Evolutionary conservation across 2,888 invertebrate genomes (phyloP), one percentile per base, ranked within the genome.

Genomic region (Limnephilus auricula): DNA sequence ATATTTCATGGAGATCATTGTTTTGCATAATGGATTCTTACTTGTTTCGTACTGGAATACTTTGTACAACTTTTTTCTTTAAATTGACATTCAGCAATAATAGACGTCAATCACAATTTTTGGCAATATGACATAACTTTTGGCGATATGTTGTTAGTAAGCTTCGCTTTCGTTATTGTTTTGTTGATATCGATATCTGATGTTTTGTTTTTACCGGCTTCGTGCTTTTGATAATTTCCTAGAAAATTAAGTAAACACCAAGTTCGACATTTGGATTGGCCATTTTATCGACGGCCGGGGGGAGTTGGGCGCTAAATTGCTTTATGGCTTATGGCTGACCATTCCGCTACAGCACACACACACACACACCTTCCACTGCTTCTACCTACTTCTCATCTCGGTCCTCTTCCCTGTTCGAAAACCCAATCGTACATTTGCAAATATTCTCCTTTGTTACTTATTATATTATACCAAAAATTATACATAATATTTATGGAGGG

Each of bases 251-350:
- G 84, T 80, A 80, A 82, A 50, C 87, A 50, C n/a, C 32, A 40
- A 92, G 80, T 92, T 88, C 90, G 87, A 92, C 89, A 90, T 79
- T 88, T 34, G 79, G 92, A 90, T 95, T 96, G 95, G 96, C 96
- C 96, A 96, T 96, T 96, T 96, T 96, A 96, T 96, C 95, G 96
- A 96, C 95, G 95, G 95, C 95, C 94, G 95, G 95, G 94, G 95
- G 95, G 95, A 91, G 93, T 31, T 87, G 88, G 92, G 91, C 80
- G 90, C 79, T 95, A 94, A 95, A 95, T 95, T 95, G 95, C 95
- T 95, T 95, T 95, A 95, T 95, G 94, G n/a, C n/a, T n/a, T n/a
- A 94, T 94, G 94, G 94, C 95, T 95, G 94, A 95, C 89, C 92
- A 32, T 90, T 90, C 89, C 88, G 78, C 80, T 80, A 32, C 30